Base-by-base conservation (phyloP, 2,888 invertebrate genomes). In the Onchidella celtica region DNA sequence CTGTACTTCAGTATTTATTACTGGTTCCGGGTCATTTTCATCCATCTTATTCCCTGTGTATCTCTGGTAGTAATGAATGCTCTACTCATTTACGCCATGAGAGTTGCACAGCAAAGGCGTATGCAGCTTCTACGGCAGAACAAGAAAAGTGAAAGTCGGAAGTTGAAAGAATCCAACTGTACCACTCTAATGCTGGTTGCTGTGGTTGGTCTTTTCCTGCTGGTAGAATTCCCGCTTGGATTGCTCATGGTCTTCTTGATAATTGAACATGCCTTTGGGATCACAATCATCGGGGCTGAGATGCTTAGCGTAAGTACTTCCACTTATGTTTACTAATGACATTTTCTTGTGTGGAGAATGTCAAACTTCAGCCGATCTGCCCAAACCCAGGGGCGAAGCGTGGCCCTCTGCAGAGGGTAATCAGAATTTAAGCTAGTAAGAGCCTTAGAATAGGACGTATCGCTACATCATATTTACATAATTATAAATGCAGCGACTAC, bases 11-110 rank as follows among this genome's bases (percentile, higher is more conserved):
- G 96, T 82, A 94, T 95, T 14, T 94, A 94, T 85, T 94, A 95
- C 94, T 95, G 96, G 90, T 98, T 97, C 93, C 95, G 98, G 21
- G 97, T 98, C 17, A 94, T 98, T 9, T 97, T 97, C 93, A 97
- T 98, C n/a, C 97, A 98, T 92, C 94, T 97, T 85, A 94, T 97
- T 81, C 98, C 98, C 0, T 98, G 98, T 94, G 95, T 97, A 14
- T 95, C 97, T 1, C 95, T 99, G 63, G 97, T 98, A 0, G 96
- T 97, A 27, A 95, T 99, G 74, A 98, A 98, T 92, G 95, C 97
- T 0, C 94, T 98, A 11, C 95, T 99, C 3, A 97, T 98, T 92
- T 94, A 95, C 75, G 97, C 98, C 0, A 95, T 99, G 95, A 95
- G 96, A 78, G 95, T 96, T 85, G 98, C 98, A 0, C 97, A 97